Evolutionary conservation across 1,140 invertebrate genomes (phyloP), one percentile per base, ranked within the genome.

Genomic region (Sarcophaga peregrina): DNA sequence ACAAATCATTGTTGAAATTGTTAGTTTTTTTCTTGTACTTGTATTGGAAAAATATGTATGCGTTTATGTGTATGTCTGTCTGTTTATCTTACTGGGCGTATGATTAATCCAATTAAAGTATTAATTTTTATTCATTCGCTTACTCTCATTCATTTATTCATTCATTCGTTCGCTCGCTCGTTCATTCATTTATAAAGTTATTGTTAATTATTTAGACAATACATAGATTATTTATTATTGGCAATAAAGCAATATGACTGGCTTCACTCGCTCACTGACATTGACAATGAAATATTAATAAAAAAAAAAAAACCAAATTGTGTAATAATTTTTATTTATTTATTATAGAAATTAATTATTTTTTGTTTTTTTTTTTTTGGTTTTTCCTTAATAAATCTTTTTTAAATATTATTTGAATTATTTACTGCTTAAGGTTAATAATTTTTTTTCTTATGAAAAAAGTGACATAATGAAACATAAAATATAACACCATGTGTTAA

Each of bases 21-120:
- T 68, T 68, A 20, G 20, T 20, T 68, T 15, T 58, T 58, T 58
- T 58, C 54, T 15, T 58, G 15, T 58, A 58, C 15, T 58, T n/a
- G 7, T 58, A n/a, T 58, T 58, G 13, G 20, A 20, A n/a, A 20
- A 20, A 17, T 68, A 9, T 68, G 1, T 68, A 8, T 20, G 8
- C 1, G 50, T 50, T n/a, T n/a, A 58, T 7, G 7, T n/a, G 54
- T 58, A 0, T 58, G 13, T 15, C 13, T 58, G 54, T 58, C 25
- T 58, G 54, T 58, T n/a, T 58, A 20, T 68, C 7, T 10, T 68
- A 68, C 62, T 68, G 47, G 75, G 75, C 75, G 75, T 78, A 50
- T 50, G 17, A 78, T 78, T 78, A 78, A 78, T 78, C 47, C 47
- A 50, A 52, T 78, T 25, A 78, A 50, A 20, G 75, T n/a, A 78